Base-by-base conservation (phyloP, 1,140 invertebrate species). In the Caenorhabditis inopinata region DNA sequence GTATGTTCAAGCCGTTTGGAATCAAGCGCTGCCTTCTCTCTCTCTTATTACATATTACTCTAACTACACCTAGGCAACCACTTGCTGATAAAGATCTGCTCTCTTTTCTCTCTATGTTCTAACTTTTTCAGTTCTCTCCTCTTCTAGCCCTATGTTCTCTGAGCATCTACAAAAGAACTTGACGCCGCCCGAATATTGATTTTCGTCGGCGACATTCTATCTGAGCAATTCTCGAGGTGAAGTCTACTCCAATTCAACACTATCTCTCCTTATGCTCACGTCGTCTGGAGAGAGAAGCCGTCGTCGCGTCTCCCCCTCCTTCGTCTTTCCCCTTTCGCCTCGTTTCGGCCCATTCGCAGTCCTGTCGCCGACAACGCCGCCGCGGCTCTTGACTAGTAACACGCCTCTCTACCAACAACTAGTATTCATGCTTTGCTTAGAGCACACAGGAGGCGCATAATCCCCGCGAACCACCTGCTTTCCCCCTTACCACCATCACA, bases 351-450 rank as follows among this genome's bases (percentile, higher is more conserved):
- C 74, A 75, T 75, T 75, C 74, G 45, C 74, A 75, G 45, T 75
- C 45, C 74, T 21, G 23, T 45, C 18, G 51, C 32, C 27, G 51
- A 9, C 51, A 32, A 32, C 58, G 58, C n/a, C 58, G 58, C 53
- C 53, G 53, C 58, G 58, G 58, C 58, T 68, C 58, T 68, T 68
- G 58, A 68, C 58, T 68, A 68, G 58, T 68, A 68, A 68, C 58
- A 29, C 58, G n/a, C 74, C 11, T 6, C 16, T 27, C 74, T 32
- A 47, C 29, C 42, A 73, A 49, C 74, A 47, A 49, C 74, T 48
- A 75, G 47, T 51, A 75, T 75, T 75, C 74, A 48, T 48, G 23
- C 74, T 47, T 42, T 42, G 38, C 38, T 53, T 68, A 29, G 58
- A 68, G 74, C 45, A 75, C 47, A 75, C 45, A 47, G 45, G 29